Evolutionary conservation across 2,888 invertebrate genomes (phyloP).

Genomic region (Phyllotreta striolata): DNA sequence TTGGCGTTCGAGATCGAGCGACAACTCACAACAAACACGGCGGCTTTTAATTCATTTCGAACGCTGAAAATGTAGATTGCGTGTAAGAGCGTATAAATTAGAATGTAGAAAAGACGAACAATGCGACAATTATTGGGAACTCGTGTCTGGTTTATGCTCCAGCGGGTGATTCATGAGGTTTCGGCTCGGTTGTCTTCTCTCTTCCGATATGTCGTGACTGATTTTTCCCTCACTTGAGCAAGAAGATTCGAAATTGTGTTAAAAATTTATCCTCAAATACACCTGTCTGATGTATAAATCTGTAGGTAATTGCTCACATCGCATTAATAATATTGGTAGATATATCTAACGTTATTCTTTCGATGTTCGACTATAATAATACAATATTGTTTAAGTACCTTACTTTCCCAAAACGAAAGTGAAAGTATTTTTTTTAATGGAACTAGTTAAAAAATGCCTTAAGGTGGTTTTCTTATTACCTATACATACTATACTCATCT

Average conservation of each 20-base stretch:
- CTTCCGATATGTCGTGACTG: constrained; percentile 28
- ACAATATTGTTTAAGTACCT: constrained; percentile 2
- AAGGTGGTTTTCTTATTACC: constrained; percentile 3
- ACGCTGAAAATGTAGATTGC: background rate
- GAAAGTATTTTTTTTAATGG: constrained; percentile 11
- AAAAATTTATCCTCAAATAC: no score
- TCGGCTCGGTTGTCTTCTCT: constrained; percentile 9
- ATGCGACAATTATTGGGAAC: constrained; percentile 27
- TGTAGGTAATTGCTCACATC: no score
- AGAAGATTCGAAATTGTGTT: constrained; percentile 8
- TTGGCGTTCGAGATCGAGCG: no score
- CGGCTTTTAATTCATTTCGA: no score
- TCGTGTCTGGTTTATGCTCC: constrained; percentile 24
- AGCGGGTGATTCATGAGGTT: constrained; percentile 26
- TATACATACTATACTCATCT: no score
- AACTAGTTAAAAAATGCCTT: constrained; percentile 7
- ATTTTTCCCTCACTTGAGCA: constrained; percentile 6
- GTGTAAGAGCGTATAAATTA: constrained; percentile 18
- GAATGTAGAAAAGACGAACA: constrained; percentile 25
- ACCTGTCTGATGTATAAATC: no score
- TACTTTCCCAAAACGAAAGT: constrained; percentile 13
- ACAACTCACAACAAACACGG: no score
- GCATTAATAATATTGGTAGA: no score
- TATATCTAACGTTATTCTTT: no score
- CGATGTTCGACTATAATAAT: background rate